Base-by-base conservation (phyloP, 2,797 vertebrate species). In the Anniella stebbinsi region DNA sequence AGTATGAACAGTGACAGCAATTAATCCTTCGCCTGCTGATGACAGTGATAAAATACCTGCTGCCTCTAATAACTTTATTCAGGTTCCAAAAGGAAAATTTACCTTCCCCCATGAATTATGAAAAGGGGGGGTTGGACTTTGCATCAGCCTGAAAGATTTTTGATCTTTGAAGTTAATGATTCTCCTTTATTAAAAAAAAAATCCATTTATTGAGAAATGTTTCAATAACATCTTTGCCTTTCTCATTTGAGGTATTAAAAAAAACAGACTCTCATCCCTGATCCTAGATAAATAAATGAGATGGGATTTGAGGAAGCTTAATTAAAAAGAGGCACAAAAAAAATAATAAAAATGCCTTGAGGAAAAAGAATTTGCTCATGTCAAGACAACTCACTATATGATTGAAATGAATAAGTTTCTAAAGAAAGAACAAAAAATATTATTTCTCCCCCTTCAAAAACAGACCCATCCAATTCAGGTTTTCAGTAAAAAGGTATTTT, bases 21-120 rank as follows among this genome's bases (percentile, higher is more conserved):
- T 98, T 98, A 98, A 98, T 98, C 96, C 96, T 96, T 96, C 95
- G 94, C 95, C 95, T 95, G 92, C 94, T 95, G 97, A 97, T 98
- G 97, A 97, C 97, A 97, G 94, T 97, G 98, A 98, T 97, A 98
- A 98, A 98, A 98, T 96, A 96, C 92, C 86, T 88, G 66, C 93
- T 97, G 88, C 78, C 94, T 96, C 94, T 97, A 98, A 97, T 97
- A 98, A 97, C 95, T 97, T 96, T 92, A 94, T 97, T 97, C 96
- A 94, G 95, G 97, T 97, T 98, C 95, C 88, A 97, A 97, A 98
- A 97, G 92, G 94, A 98, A 98, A 98, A 96, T 95, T 93, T 96
- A 95, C 87, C 93, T 93, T 92, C 89, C 88, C 90, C 48, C 84
- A 92, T 95, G 38, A 92, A 88, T 63, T 84, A 89, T 89, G 70